phyloP scores from a whole-genome alignment of 2,113 vertebrate species.

The Clarias macrocephalus region DNA sequence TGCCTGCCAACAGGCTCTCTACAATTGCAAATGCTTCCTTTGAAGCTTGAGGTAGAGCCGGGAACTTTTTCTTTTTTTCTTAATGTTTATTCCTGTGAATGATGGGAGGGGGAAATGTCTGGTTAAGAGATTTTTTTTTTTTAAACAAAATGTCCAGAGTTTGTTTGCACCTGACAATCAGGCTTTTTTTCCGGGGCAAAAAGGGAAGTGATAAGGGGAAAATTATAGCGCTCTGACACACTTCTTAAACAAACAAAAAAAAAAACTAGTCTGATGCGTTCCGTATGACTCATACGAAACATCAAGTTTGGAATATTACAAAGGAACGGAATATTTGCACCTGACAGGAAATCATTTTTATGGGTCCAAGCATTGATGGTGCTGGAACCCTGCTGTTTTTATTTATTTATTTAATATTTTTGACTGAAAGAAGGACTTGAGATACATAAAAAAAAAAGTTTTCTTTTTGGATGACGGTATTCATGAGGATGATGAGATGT shows the following conservation, averaged over 20 bases:
- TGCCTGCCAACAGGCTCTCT: slow-evolving; percentile 36
- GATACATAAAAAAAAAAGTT: not conserved
- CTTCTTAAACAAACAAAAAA: not conserved
- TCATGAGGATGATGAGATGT: not conserved
- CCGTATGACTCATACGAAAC: slow-evolving; percentile 23
- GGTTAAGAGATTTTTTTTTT: not conserved
- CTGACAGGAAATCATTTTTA: slow-evolving; percentile 1
- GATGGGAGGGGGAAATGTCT: slow-evolving; percentile 35
- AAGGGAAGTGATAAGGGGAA: not conserved
- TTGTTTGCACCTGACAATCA: slow-evolving; percentile 21
- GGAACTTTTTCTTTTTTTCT: slow-evolving; percentile 14
- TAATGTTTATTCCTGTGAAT: slow-evolving; percentile 44
- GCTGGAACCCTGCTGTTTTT: not conserved
- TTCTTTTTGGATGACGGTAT: not conserved
- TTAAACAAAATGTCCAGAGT: slow-evolving; percentile 6
- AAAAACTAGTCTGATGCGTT: not conserved
- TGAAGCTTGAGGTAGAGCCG: slow-evolving; percentile 48
- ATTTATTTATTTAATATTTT: not conserved
- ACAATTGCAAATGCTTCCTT: slow-evolving; percentile 50
- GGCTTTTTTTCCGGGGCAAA: not conserved
- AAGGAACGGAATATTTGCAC: slow-evolving; percentile 4
- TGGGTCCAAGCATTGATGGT: not conserved
- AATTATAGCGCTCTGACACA: not conserved
- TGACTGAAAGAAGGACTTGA: slow-evolving; percentile 3
- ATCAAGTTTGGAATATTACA: slow-evolving; percentile 10